phyloP scores from a whole-genome alignment of 2,113 vertebrate species.

The Geococcyx californianus region DNA sequence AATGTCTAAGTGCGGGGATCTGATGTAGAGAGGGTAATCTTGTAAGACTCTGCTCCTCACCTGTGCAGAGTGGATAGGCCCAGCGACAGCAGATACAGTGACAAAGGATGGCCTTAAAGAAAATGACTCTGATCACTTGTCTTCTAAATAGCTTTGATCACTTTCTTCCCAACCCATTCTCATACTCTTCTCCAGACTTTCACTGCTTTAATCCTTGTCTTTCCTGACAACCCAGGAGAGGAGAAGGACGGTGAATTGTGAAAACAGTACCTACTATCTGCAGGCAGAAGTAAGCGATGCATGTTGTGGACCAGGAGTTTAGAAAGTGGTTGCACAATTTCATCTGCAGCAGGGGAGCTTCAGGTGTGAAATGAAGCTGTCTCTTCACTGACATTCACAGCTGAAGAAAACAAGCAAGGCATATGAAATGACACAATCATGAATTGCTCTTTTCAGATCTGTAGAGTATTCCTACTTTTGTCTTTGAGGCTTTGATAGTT shows the following conservation, averaged over 20 bases:
- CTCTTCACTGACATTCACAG: background rate
- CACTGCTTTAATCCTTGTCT: background rate
- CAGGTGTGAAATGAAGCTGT: fast-evolving
- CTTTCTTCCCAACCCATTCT: background rate
- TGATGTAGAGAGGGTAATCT: background rate
- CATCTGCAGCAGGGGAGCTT: background rate
- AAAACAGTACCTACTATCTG: background rate
- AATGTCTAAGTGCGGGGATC: background rate
- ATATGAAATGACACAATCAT: background rate
- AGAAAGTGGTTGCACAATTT: background rate
- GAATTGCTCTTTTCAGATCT: background rate
- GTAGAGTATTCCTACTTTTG: background rate
- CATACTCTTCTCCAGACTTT: background rate
- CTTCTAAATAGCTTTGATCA: background rate
- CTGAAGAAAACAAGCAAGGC: background rate
- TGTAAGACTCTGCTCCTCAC: background rate
- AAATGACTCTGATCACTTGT: background rate
- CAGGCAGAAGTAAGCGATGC: background rate
- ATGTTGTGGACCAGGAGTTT: background rate
- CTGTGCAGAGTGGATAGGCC: background rate
- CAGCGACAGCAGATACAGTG: background rate
- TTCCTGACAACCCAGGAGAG: background rate
- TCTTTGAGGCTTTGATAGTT: background rate
- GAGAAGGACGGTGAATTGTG: background rate
- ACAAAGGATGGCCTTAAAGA: background rate